Evolutionary conservation across 2,797 vertebrate species (phyloP).

Genomic region (Mus caroli): DNA sequence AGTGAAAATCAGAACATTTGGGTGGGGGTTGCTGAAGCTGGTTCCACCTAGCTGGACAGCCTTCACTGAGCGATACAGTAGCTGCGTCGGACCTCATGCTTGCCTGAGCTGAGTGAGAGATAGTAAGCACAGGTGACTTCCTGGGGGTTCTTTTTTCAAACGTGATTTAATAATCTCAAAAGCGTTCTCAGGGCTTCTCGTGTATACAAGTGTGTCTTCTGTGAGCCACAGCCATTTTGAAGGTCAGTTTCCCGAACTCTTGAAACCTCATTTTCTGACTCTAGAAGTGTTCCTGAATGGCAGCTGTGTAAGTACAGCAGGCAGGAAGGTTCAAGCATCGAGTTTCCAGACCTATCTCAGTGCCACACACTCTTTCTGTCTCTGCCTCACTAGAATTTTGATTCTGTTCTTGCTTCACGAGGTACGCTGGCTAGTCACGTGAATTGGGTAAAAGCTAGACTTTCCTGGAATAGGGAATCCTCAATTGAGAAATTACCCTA

Average conservation of each 20-base stretch:
- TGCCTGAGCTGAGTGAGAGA: not conserved
- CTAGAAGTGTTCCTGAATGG: not conserved
- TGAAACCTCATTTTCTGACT: not conserved
- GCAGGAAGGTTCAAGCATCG: not conserved
- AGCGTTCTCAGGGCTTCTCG: not conserved
- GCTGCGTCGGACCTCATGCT: not conserved
- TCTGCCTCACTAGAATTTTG: not conserved
- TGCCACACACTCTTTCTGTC: not conserved
- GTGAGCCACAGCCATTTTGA: not conserved
- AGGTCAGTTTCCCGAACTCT: constrained; percentile 4
- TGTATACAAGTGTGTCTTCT: not conserved
- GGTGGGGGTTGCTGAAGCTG: not conserved
- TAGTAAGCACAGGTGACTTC: not conserved
- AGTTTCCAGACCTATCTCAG: not conserved
- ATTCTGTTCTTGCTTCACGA: not conserved
- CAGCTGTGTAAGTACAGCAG: not conserved
- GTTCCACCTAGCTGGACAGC: not conserved
- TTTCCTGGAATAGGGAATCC: not conserved
- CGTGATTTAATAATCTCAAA: not conserved
- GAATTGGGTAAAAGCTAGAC: not conserved
- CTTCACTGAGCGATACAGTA: not conserved
- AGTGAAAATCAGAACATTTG: not conserved
- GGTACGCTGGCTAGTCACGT: not conserved
- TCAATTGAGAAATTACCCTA: not conserved
- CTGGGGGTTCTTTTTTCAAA: not conserved